phyloP scores from a whole-genome alignment of 1,140 invertebrate species.

The Trigoniulus corallinus region DNA sequence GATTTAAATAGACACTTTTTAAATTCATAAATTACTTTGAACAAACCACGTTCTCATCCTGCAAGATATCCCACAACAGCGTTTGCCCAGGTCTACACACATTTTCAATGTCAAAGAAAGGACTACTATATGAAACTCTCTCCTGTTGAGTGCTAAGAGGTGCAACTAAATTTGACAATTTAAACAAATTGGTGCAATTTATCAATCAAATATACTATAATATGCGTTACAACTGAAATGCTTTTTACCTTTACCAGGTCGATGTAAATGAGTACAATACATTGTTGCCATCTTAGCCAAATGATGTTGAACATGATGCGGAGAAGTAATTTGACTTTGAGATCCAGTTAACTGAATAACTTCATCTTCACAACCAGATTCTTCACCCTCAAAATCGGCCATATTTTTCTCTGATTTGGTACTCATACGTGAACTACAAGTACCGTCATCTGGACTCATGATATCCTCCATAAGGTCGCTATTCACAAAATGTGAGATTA shows the following conservation, averaged over 20 bases:
- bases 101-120: constrained; percentile 37
- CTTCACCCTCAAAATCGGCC: constrained; percentile 86
- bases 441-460: constrained; percentile 39
- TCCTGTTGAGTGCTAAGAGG: constrained; percentile 7
- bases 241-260: too few species aligned
- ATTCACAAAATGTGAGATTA: too few species aligned
- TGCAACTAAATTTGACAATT: constrained; percentile 11
- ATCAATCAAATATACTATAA: too few species aligned
- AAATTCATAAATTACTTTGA: constrained; percentile 36
- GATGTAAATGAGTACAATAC: too few species aligned
- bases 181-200: constrained; percentile 1
- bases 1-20: background rate
- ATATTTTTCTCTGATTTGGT: constrained; percentile 90
- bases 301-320: too few species aligned
- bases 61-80: constrained; percentile 79
- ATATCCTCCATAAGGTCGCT: constrained; percentile 39
- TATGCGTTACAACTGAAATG: too few species aligned
- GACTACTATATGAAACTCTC: constrained; percentile 4
- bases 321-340: too few species aligned
- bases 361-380: constrained; percentile 73
- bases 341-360: constrained; percentile 55
- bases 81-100: constrained; percentile 78
- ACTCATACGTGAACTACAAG: constrained; percentile 70
- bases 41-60: constrained; percentile 73
- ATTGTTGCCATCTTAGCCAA: too few species aligned